A percentile compares a stretch with the other conserved stretches of the same genome.
Conservation (phyloP, 2,797 vertebrate genomes). For the Spinus pinus region DNA sequence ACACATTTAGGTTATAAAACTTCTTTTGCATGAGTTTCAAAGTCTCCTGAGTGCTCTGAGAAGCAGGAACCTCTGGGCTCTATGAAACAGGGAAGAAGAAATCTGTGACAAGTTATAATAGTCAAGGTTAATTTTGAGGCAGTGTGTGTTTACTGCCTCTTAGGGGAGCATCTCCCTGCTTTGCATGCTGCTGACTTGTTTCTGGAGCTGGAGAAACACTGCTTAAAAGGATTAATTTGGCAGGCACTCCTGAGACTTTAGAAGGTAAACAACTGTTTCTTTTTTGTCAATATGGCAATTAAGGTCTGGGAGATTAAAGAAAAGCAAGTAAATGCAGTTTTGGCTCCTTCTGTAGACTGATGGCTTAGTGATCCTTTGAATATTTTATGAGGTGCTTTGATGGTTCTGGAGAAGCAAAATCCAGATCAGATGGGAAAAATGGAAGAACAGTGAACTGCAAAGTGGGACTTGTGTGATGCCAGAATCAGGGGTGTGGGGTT, state of each 20-base stretch:
- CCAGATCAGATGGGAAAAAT: conserved; percentile 28
- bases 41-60: neutral
- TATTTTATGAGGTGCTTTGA: conserved; percentile 54
- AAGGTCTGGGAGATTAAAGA: conserved; percentile 76
- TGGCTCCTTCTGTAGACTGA: conserved; percentile 71
- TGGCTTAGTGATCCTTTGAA: conserved; percentile 63
- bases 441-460: neutral
- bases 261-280: conserved; percentile 81
- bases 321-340: conserved; percentile 72
- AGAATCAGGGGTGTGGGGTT: neutral
- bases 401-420: conserved; percentile 45
- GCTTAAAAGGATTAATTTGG: conserved; percentile 79
- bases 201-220: conserved; percentile 70
- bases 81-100: neutral
- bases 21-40: neutral
- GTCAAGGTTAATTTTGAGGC: conserved; percentile 67
- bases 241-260: conserved; percentile 74
- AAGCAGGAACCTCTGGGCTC: neutral
- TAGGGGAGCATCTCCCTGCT: conserved; percentile 64
- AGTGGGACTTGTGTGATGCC: neutral
- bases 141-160: conserved; percentile 27
- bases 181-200: conserved; percentile 70
- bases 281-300: conserved; percentile 81
- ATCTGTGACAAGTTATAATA: neutral
- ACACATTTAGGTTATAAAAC: neutral